Conservation (phyloP, 2,797 vertebrate species). For the Poecilia gillii region DNA sequence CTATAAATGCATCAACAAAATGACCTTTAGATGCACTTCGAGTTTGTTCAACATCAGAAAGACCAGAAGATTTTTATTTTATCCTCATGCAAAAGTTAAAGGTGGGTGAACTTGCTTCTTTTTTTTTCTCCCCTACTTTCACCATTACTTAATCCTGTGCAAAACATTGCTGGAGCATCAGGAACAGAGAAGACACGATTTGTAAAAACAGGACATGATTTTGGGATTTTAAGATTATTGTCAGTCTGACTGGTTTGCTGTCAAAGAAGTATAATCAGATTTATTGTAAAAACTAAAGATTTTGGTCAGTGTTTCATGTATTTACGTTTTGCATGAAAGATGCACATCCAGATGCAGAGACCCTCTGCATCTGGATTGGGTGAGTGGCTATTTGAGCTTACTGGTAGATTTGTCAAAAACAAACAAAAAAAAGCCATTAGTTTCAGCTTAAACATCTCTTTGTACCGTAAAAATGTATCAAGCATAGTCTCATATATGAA, state of each 20-base stretch:
- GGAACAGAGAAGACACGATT: background rate
- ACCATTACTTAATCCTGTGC: background rate
- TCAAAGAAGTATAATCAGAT: background rate
- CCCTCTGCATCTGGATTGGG: background rate
- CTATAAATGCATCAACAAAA: background rate
- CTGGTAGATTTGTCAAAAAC: background rate
- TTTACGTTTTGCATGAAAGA: background rate
- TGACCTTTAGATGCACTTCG: background rate
- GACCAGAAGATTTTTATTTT: background rate
- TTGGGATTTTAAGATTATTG: background rate
- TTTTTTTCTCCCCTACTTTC: background rate
- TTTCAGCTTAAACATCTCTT: background rate
- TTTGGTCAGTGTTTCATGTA: background rate
- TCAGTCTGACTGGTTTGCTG: background rate
- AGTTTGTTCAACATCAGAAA: background rate
- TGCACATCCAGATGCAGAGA: background rate
- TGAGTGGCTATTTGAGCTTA: background rate
- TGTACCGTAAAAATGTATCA: background rate
- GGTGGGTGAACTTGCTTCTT: background rate
- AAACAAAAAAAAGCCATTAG: background rate
- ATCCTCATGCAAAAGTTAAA: background rate
- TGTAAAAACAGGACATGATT: background rate
- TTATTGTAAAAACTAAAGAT: no score
- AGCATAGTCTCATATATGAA: slow-evolving; percentile 63
- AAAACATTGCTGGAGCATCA: background rate